phyloP scores from a whole-genome alignment of 2,113 vertebrate species.

The Stigmatopora argus region DNA sequence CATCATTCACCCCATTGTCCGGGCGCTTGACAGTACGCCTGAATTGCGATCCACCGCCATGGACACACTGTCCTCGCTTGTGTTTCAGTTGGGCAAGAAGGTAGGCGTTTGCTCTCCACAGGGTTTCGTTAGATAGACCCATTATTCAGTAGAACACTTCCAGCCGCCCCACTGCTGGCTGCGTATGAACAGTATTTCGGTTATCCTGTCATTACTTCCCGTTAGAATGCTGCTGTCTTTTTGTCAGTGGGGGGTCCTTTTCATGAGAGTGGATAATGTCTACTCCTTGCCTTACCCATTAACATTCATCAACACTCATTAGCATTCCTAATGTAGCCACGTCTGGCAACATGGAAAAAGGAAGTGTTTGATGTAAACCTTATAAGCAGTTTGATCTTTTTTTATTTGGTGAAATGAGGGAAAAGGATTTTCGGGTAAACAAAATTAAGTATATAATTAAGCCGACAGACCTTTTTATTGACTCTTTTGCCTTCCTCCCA shows the following conservation, averaged over 20 bases:
- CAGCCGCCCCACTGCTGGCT: slow-evolving; percentile 38
- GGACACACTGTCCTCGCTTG: slow-evolving; percentile 94
- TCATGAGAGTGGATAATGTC: slow-evolving; percentile 55
- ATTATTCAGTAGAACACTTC: slow-evolving; percentile 30
- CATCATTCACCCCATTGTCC: slow-evolving; percentile 94
- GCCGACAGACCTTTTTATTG: slow-evolving; percentile 33
- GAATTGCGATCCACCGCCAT: slow-evolving; percentile 88
- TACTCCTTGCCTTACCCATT: slow-evolving; percentile 5
- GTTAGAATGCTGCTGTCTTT: slow-evolving; percentile 63
- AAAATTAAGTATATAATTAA: slow-evolving; percentile 26
- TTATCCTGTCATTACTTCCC: slow-evolving; percentile 57
- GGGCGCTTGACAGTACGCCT: slow-evolving; percentile 87
- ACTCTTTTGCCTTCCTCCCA: slow-evolving; percentile 27
- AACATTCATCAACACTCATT: slow-evolving; percentile 21
- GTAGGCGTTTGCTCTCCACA: slow-evolving; percentile 67
- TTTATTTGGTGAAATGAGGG: slow-evolving; percentile 33
- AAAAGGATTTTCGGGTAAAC: slow-evolving; percentile 19
- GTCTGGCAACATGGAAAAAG: slow-evolving; percentile 32
- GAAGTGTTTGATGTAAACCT: slow-evolving; percentile 46
- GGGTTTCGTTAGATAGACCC: slow-evolving; percentile 25
- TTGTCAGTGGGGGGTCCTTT: slow-evolving; percentile 38
- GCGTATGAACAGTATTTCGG: slow-evolving; percentile 26
- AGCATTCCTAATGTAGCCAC: slow-evolving; percentile 20
- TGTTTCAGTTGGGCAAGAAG: slow-evolving; percentile 97
- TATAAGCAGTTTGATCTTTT: slow-evolving; percentile 14